Base-by-base conservation (phyloP, 2,888 invertebrate genomes). In the Dugesia japonica region DNA sequence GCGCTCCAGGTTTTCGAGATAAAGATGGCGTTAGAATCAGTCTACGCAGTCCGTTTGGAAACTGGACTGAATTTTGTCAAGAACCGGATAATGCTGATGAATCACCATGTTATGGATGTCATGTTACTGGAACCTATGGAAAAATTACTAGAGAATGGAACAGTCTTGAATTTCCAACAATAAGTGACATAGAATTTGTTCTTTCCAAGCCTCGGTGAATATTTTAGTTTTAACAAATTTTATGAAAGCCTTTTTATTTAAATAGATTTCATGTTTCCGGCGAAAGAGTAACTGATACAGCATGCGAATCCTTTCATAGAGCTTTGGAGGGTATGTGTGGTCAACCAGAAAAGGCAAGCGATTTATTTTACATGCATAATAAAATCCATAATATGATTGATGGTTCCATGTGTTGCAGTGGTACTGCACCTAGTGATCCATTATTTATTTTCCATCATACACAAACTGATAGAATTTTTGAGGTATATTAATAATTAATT, bases 21-120 rank as follows among this genome's bases (percentile, higher is more conserved):
- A 17, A 28, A 33, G 74, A 74, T 33, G 38, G 76, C 15, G 76
- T 42, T 17, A 42, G 75, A 26, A 26, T 77, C 26, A 26, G 78
- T 31, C 15, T 17, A 28, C 26, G 7, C n/a, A 77, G 77, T 71
- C 71, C 76, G 1, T 78, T 78, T 77, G 38, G 71, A 27, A 72
- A 27, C 1, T 76, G 76, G 76, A 77, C 74, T 31, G 76, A 76
- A 28, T 76, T 33, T 26, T 76, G 76, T 77, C 20, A 28, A 4
- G 56, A 38, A 27, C 76, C 76, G 20, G 27, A 76, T 15, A 71
- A 27, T 26, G 75, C 17, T 26, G 76, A 42, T 15, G 74, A 74
- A 26, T 38, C 28, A 4, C 76, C 38, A 28, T 76, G 76, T 56
- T 76, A 77, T 26, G 76, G 76, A n/a, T 76, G 76, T 56, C 76